These are phyloP conservation scores for Menidia beryllina DNA, from an alignment of 2,113 vertebrate genomes.

Conservation along the genomic window DNA sequence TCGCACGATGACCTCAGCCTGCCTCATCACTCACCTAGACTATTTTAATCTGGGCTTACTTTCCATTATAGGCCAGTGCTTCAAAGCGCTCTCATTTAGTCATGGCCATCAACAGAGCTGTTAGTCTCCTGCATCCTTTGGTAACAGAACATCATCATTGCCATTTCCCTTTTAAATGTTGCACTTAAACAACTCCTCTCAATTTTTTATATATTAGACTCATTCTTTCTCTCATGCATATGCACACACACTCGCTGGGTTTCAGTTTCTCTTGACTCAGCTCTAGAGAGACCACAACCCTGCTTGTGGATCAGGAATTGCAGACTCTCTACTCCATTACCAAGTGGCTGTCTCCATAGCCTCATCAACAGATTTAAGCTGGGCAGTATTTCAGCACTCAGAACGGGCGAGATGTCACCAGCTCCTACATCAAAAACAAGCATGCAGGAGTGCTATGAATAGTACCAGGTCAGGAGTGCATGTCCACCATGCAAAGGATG, in stretches of 20 bases:
- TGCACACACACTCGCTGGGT: not conserved
- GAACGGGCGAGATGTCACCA: slow-evolving; percentile 56
- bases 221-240: not conserved
- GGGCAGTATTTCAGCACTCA: slow-evolving; percentile 49
- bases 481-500: slow-evolving; percentile 61
- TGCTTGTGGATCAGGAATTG: slow-evolving; percentile 12
- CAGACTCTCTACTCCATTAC: slow-evolving; percentile 10
- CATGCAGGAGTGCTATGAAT: slow-evolving; percentile 67
- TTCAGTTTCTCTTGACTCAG: slow-evolving; percentile 64
- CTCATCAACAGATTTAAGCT: slow-evolving; percentile 43
- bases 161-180: slow-evolving; percentile 40
- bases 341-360: slow-evolving; percentile 27
- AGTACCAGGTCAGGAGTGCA: slow-evolving; percentile 61
- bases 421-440: slow-evolving; percentile 58
- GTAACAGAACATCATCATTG: slow-evolving; percentile 37
- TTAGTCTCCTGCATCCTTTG: slow-evolving; percentile 26
- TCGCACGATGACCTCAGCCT: slow-evolving; percentile 63
- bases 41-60: slow-evolving; percentile 74
- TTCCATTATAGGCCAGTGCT: slow-evolving; percentile 65
- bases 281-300: slow-evolving; percentile 57
- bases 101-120: slow-evolving; percentile 57
- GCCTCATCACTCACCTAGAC: slow-evolving; percentile 61
- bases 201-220: slow-evolving; percentile 20
- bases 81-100: slow-evolving; percentile 64
- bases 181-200: slow-evolving; percentile 42